Base-by-base conservation (phyloP, 92 coral and sea anemone genomes). In the Scolanthus callimorphus region DNA sequence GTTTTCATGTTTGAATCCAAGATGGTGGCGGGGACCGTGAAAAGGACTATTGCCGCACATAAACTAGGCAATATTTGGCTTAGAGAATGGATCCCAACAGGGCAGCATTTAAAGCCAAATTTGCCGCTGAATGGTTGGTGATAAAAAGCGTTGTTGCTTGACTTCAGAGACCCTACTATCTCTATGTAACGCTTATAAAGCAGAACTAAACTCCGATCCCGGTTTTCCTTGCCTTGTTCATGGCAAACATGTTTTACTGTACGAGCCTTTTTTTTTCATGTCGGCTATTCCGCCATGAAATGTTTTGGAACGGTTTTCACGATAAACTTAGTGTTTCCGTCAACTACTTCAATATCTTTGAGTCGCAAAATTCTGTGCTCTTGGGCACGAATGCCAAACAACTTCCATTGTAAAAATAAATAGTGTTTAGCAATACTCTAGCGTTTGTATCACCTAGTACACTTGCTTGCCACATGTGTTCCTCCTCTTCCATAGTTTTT, bases 231-330 rank as follows among this genome's bases (percentile, higher is more conserved):
- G 22, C 56, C 76, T 29, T 29, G 39, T 17, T 9, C 49, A 25
- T 69, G 76, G 49, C 76, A 69, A 58, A 69, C 56, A 51, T 69
- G 76, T 69, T 59, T 69, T 10, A 69, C 76, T 28, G 65, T 57
- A 48, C 67, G 67, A 4, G 76, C 66, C 41, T 23, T 28, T 51
- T 59, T 67, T 41, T 56, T 55, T 64, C 60, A 50, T 34, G 47
- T 66, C 72, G 30, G 60, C 45, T 38, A 37, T 65, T n/a, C 72
- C 72, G 9, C 64, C 64, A 39, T 67, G 64, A 56, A 67, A 67
- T 17, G 74, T 67, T 54, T 54, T 53, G 25, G 59, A 65, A 34
- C 61, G 21, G 53, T 65, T 54, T 65, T 54, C 52, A 31, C 51
- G 60, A 52, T 60, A 60, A 28, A 41, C 53, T 29, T 55, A 27